These are phyloP conservation scores for Lasioglossum morio DNA, from an alignment of 2,888 invertebrate species.

Conservation along the genomic window DNA sequence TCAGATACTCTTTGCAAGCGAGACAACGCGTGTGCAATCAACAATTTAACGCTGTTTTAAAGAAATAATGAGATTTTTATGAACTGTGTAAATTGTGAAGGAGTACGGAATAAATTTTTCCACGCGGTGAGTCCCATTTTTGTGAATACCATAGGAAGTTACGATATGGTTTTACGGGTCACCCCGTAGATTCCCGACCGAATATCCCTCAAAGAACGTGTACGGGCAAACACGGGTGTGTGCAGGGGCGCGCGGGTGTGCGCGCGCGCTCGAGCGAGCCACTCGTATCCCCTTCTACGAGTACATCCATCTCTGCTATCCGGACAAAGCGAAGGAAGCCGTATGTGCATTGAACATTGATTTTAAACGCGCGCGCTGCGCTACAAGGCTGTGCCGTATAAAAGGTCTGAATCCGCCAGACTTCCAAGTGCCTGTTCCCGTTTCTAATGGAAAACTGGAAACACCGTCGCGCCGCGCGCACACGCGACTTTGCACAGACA, in stretches of 20 bases:
- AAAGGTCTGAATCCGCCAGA: slow-evolving; percentile 52
- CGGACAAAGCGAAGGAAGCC: slow-evolving; percentile 76
- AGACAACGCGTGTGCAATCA: neutral
- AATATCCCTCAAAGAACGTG: slow-evolving; percentile 62
- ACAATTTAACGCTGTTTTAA: neutral
- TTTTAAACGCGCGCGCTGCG: slow-evolving; percentile 74
- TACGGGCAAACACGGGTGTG: slow-evolving; percentile 26
- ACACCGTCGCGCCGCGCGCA: neutral
- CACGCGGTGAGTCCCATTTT: neutral
- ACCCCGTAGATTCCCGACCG: slow-evolving; percentile 55
- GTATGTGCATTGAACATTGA: slow-evolving; percentile 79
- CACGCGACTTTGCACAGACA: slow-evolving; percentile 34
- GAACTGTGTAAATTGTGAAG: neutral
- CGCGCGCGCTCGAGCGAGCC: neutral
- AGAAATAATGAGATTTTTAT: neutral
- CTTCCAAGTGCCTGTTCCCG: slow-evolving; percentile 46
- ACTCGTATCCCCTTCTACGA: slow-evolving; percentile 43
- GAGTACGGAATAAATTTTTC: neutral
- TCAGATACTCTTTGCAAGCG: neutral
- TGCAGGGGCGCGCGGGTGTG: neutral
- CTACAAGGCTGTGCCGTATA: slow-evolving; percentile 50
- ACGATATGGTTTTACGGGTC: neutral
- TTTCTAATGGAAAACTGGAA: slow-evolving; percentile 58
- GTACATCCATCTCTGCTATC: slow-evolving; percentile 60
- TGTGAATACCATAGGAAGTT: neutral